phyloP scores from a whole-genome alignment of 64 coral and sea anemone species.

The Astreopora myriophthalma region DNA sequence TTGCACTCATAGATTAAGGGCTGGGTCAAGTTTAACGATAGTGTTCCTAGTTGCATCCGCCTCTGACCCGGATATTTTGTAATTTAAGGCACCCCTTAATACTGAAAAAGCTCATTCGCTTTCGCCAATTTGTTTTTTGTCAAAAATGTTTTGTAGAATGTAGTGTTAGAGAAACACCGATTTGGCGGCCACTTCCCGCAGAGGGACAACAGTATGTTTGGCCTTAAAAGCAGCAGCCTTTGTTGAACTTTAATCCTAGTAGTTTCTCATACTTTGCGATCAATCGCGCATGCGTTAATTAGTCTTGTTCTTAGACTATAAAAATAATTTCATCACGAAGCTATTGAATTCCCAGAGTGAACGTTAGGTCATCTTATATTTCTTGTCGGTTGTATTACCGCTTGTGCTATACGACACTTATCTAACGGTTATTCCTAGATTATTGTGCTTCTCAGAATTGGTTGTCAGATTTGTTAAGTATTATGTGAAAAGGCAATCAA shows the following conservation, averaged over 20 bases:
- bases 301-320: constrained; percentile 11
- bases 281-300: background rate
- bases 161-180: background rate
- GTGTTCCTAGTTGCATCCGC: too few relatives aligned
- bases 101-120: too few relatives aligned
- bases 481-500: constrained; percentile 31
- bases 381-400: background rate
- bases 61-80: too few relatives aligned
- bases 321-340: background rate
- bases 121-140: background rate
- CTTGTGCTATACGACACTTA: background rate
- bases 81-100: too few relatives aligned
- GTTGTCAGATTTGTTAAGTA: constrained; percentile 24
- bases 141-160: background rate
- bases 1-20: too few relatives aligned
- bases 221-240: background rate
- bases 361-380: background rate
- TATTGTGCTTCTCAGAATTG: background rate
- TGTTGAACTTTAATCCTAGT: background rate
- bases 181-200: background rate
- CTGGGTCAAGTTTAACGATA: too few relatives aligned
- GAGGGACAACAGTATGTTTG: background rate
- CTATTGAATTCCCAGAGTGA: background rate
- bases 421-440: background rate
- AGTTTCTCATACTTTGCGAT: background rate